Evolutionary conservation across 2,113 vertebrate genomes (phyloP).

Genomic region (Gavialis gangeticus): DNA sequence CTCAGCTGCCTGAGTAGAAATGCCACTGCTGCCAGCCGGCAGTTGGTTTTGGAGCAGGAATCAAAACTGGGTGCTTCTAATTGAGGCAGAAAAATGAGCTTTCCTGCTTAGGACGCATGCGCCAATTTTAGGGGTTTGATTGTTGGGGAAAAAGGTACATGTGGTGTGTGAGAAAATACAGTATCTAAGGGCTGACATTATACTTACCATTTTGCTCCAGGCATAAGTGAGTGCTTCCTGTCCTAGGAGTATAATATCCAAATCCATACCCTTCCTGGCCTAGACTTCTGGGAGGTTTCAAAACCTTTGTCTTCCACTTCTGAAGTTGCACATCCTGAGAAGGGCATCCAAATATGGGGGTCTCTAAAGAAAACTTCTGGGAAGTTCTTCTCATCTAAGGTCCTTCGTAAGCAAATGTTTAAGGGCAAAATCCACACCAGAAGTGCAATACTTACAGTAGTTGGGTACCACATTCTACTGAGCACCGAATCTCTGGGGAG

Average conservation of each 20-base stretch:
- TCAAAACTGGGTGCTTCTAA: too few relatives aligned
- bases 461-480: not conserved
- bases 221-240: not conserved
- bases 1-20: too few relatives aligned
- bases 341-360: not conserved
- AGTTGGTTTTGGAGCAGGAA: too few relatives aligned
- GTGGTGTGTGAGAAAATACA: too few relatives aligned
- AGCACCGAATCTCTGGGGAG: fast-evolving
- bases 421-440: not conserved
- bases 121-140: too few relatives aligned
- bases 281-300: not conserved
- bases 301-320: not conserved
- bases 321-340: not conserved
- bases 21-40: too few relatives aligned
- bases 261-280: not conserved
- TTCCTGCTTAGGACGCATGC: too few relatives aligned
- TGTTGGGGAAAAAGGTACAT: too few relatives aligned
- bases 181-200: not conserved
- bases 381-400: not conserved
- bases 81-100: too few relatives aligned
- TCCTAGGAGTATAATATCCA: not conserved
- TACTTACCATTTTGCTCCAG: not conserved
- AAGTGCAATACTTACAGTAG: not conserved
- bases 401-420: not conserved
- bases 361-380: not conserved